phyloP scores from a whole-genome alignment of 2,113 vertebrate genomes.

The Marcusenius ussheri region DNA sequence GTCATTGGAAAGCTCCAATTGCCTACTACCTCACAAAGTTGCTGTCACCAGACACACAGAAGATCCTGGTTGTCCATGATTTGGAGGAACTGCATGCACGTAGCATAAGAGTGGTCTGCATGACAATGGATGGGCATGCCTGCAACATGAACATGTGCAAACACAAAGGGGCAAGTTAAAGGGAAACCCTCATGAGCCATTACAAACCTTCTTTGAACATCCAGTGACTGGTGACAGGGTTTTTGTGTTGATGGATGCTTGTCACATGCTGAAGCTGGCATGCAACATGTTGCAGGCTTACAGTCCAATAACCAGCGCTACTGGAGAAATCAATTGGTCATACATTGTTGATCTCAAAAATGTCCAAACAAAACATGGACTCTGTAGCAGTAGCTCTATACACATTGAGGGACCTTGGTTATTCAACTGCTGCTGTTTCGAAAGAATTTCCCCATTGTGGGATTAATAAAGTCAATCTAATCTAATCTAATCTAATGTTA shows the following conservation, averaged over 20 bases:
- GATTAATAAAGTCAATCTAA: too few species aligned
- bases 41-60: too few species aligned
- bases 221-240: slow-evolving; percentile 26
- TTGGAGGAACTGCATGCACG: too few species aligned
- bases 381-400: slow-evolving; percentile 27
- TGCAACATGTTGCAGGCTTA: slow-evolving; percentile 31
- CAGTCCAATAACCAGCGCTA: slow-evolving; percentile 20
- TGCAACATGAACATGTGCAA: slow-evolving; percentile 20
- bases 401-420: slow-evolving; percentile 20
- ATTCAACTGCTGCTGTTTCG: too few species aligned
- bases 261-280: slow-evolving; percentile 26
- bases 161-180: slow-evolving; percentile 26
- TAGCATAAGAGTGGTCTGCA: too few species aligned
- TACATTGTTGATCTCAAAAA: slow-evolving; percentile 33
- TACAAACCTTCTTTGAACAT: slow-evolving; percentile 17
- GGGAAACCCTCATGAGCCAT: slow-evolving; percentile 2
- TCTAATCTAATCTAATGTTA: too few species aligned
- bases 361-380: slow-evolving; percentile 19
- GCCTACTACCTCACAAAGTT: too few species aligned
- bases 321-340: slow-evolving; percentile 31
- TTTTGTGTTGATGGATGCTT: slow-evolving; percentile 35
- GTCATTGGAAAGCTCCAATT: too few species aligned
- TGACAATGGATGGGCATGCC: too few species aligned
- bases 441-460: too few species aligned
- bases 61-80: too few species aligned